A percentile compares a stretch with the other conserved stretches of the same genome.
These are phyloP conservation scores for Rhadina sibilatrix DNA, from an alignment of 2,113 vertebrate species.

Conservation along the genomic window DNA sequence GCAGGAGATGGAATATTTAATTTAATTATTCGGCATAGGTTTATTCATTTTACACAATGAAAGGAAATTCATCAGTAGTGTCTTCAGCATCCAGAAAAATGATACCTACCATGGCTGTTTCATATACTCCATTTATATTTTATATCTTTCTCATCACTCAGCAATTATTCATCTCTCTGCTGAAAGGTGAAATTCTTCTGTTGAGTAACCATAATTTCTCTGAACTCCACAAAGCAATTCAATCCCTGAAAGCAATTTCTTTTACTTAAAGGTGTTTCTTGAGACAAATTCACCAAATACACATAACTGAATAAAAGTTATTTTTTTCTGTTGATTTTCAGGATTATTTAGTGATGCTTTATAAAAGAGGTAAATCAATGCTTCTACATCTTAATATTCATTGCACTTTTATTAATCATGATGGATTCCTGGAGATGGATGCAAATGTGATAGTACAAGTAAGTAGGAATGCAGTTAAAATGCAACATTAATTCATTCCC, in stretches of 20 bases:
- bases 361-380: background rate
- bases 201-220: conserved; percentile 25
- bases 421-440: conserved; percentile 3
- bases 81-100: conserved; percentile 48
- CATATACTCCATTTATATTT: conserved; percentile 62
- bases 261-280: conserved; percentile 30
- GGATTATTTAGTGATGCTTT: background rate
- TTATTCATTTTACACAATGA: conserved; percentile 40
- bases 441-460: background rate
- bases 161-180: conserved; percentile 37
- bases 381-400: background rate
- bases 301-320: background rate
- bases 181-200: conserved; percentile 20
- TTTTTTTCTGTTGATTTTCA: background rate
- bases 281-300: background rate
- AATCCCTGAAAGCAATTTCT: conserved; percentile 11
- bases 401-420: background rate
- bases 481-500: conserved; percentile 7
- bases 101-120: conserved; percentile 20
- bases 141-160: conserved; percentile 52
- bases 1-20: conserved; percentile 54
- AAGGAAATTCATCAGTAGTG: conserved; percentile 38
- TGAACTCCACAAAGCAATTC: conserved; percentile 15
- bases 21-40: conserved; percentile 22
- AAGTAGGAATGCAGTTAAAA: conserved; percentile 3